phyloP scores from a whole-genome alignment of 2,113 vertebrate species.

The Epinephelus lanceolatus region DNA sequence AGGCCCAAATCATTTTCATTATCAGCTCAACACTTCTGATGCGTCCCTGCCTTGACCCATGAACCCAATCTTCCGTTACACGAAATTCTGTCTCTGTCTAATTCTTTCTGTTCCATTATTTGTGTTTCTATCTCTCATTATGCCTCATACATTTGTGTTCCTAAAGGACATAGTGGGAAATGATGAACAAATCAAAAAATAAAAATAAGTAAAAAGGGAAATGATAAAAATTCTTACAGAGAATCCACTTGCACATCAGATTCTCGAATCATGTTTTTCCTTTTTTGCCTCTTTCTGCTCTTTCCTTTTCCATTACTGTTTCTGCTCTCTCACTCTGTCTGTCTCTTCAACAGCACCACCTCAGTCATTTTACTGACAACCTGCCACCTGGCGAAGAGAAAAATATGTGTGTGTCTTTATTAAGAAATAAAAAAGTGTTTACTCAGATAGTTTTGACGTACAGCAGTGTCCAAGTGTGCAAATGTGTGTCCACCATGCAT shows the following conservation, averaged over 20 bases:
- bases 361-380: slow-evolving; percentile 16
- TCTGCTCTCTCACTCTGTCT: not conserved
- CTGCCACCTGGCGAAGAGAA: slow-evolving; percentile 23
- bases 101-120: not conserved
- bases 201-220: no score
- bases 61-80: not conserved
- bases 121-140: not conserved
- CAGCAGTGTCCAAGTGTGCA: slow-evolving; percentile 9
- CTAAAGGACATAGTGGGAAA: not conserved
- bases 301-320: not conserved
- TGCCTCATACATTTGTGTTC: not conserved
- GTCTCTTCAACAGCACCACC: slow-evolving; percentile 9
- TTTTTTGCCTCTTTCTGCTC: not conserved
- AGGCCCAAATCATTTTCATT: not conserved
- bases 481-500: slow-evolving; percentile 14
- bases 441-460: slow-evolving; percentile 8
- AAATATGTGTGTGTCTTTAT: not conserved
- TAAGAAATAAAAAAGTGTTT: slow-evolving; percentile 10
- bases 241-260: not conserved
- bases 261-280: no score
- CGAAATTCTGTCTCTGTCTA: not conserved
- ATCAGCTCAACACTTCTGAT: not conserved
- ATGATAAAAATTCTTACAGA: not conserved
- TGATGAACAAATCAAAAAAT: not conserved
- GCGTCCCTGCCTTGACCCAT: not conserved